phyloP scores from a whole-genome alignment of 2,113 vertebrate genomes.

The Hipposideros armiger region DNA sequence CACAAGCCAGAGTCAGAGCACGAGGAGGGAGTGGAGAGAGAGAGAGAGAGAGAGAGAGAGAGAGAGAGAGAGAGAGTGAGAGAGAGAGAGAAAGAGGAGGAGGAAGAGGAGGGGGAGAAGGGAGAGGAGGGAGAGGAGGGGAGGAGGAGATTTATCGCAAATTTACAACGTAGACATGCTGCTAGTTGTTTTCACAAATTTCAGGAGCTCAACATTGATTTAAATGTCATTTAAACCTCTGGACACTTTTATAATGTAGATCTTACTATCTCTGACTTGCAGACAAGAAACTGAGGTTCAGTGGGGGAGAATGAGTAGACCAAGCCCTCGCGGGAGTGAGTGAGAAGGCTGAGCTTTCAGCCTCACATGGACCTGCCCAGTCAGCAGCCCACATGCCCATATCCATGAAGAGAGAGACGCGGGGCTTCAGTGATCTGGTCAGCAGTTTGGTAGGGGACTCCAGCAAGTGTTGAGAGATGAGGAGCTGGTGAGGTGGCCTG shows the following conservation, averaged over 20 bases:
- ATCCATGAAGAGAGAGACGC: not conserved
- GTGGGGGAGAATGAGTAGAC: not conserved
- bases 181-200: slow-evolving; percentile 9
- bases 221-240: slow-evolving; percentile 31
- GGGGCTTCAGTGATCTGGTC: not conserved
- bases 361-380: not conserved
- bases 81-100: no score
- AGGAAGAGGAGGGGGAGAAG: no score
- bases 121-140: not conserved
- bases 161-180: not conserved
- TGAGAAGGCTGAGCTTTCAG: slow-evolving; percentile 2
- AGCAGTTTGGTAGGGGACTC: not conserved
- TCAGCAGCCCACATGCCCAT: not conserved
- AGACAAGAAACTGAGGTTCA: slow-evolving; percentile 23
- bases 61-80: not conserved
- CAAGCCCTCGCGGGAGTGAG: not conserved
- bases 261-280: not conserved
- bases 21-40: no score
- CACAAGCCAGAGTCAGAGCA: not conserved
- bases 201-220: slow-evolving; percentile 31
- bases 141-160: not conserved
- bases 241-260: slow-evolving; percentile 26
- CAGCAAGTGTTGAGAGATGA: not conserved
- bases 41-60: no score
- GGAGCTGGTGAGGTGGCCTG: not conserved